phyloP scores from a whole-genome alignment of 2,888 invertebrate species.

The Ditylenchus weischeri region DNA sequence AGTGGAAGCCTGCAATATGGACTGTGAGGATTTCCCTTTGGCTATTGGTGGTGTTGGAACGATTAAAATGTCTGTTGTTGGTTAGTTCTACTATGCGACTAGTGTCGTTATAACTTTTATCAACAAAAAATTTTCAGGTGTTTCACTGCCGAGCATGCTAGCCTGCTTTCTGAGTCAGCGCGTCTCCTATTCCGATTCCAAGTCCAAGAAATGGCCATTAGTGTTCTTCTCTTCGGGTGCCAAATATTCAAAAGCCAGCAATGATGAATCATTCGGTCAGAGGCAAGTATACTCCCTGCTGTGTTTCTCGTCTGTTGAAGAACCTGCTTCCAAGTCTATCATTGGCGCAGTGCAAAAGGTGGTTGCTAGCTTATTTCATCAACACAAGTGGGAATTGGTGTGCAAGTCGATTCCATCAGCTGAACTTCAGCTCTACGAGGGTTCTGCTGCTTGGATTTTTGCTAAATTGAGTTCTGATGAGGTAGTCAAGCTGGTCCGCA shows the following conservation, averaged over 20 bases:
- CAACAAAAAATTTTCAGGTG: neutral
- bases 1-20: constrained; percentile 13
- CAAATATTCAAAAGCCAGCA: too few relatives aligned
- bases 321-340: too few relatives aligned
- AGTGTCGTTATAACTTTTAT: too few relatives aligned
- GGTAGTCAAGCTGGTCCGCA: neutral
- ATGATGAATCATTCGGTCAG: neutral
- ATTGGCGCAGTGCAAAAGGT: neutral
- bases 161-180: constrained; percentile 5
- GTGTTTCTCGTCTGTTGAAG: neutral
- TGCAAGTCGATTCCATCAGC: neutral
- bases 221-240: constrained; percentile 1
- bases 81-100: too few relatives aligned
- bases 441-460: neutral
- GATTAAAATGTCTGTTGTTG: too few relatives aligned
- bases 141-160: constrained; percentile 3
- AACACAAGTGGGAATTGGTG: neutral
- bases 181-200: neutral
- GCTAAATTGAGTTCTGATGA: too few relatives aligned
- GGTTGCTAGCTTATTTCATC: constrained; percentile 1
- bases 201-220: constrained; percentile 4
- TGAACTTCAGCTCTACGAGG: neutral
- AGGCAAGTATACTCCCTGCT: neutral
- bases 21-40: neutral
- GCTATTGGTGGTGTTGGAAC: too few relatives aligned